Evolutionary conservation across 1,140 invertebrate genomes (phyloP), one percentile per base, ranked within the genome.

Genomic region (Anoplolepis gracilipes): DNA sequence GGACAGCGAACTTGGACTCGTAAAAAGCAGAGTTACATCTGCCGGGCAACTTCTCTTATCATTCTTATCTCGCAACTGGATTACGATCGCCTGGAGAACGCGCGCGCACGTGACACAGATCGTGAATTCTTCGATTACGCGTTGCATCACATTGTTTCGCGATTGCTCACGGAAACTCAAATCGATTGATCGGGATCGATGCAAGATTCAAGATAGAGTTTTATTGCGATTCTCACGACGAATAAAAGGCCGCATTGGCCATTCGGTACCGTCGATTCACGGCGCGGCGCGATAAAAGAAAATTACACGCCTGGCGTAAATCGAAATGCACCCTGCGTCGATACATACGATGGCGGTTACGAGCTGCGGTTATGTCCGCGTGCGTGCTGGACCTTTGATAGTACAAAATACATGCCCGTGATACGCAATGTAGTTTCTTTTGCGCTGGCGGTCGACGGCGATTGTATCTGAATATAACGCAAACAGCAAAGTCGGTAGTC

Each of bases 21-120:
- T 91, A 92, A 93, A 92, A 93, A 92, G 46, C 88, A 87, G 89
- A 91, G 87, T 93, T 88, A 75, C 53, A 62, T 19, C 64, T 64
- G 10, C 59, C 67, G 16, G 16, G 19, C 4, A 53, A 30, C 36
- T 77, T 76, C 69, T 78, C 89, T 93, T 93, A 92, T 93, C 91
- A 76, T 39, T 28, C 82, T 90, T 84, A 88, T 90, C 90, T 79
- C 62, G 25, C 36, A 70, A 67, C 61, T 84, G 79, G 69, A 85
- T 91, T 91, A 88, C 87, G 86, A 85, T 86, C 67, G 28, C 57
- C n/a, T 11, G 61, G 81, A 90, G 89, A 85, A 87, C 61, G 73
- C 16, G 42, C 7, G 55, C 33, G 8, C 1, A 0, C 6, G 46
- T 16, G 53, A 25, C 22, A n/a, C 7, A 36, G 8, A 5, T 25